Conservation (phyloP, 2,888 invertebrate species). For the Deroplatys truncata region DNA sequence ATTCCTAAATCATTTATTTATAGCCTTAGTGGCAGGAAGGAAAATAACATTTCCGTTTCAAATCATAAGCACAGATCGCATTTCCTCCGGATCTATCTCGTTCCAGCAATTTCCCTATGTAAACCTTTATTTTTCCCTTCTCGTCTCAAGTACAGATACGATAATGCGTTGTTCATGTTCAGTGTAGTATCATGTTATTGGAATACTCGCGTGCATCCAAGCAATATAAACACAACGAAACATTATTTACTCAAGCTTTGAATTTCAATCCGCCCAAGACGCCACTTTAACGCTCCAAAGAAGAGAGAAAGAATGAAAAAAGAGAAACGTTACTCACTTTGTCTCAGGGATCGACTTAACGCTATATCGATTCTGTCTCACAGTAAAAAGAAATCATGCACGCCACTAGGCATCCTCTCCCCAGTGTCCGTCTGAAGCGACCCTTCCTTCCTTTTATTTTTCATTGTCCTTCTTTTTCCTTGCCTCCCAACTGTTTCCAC, state of each 20-base stretch:
- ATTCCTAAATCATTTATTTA: too few relatives aligned
- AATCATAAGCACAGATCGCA: too few relatives aligned
- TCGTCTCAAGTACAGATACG: not conserved
- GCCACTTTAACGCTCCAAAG: not conserved
- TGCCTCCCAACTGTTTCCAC: constrained; percentile 5
- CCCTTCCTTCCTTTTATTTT: not conserved
- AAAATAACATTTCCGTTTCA: too few relatives aligned
- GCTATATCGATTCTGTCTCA: not conserved
- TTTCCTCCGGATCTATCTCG: too few relatives aligned
- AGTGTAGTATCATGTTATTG: not conserved
- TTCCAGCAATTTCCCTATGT: too few relatives aligned
- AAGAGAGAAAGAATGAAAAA: not conserved
- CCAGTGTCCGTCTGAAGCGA: not conserved
- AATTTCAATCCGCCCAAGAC: not conserved
- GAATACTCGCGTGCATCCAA: not conserved
- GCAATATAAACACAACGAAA: not conserved
- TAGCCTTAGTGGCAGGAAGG: too few relatives aligned
- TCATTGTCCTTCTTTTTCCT: not conserved
- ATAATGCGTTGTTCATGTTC: not conserved
- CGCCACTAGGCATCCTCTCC: not conserved
- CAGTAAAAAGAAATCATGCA: not conserved
- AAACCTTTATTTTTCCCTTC: not conserved
- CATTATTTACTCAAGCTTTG: not conserved
- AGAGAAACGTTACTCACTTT: not conserved
- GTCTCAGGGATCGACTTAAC: not conserved